Evolutionary conservation across 1,140 invertebrate genomes (phyloP), one percentile per base, ranked within the genome.

Genomic region (Leptinotarsa texana): DNA sequence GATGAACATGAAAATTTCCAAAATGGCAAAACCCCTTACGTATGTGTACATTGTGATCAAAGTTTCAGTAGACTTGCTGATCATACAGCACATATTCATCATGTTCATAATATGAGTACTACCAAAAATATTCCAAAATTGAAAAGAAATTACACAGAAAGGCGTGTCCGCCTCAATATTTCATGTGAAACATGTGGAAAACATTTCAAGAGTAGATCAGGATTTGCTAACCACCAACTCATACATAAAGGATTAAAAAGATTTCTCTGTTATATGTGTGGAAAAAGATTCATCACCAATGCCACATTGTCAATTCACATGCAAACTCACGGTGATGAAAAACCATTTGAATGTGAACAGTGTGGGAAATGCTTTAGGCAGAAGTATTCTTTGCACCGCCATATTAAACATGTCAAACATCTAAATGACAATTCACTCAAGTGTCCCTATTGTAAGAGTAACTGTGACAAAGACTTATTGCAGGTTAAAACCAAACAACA

Each of bases 401-500:
- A 69, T 18, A 21, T 73, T 15, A 11, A 13, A 11, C 63, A 49
- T 49, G 51, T 17, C 13, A 57, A 57, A 57, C 70, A 73, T 57
- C 27, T 51, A 18, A 27, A 6, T 24, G 66, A 22, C n/a, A 57
- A 68, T 13, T 27, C 15, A 1, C 47, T 74, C 22, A 67, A 67
- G 8, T 80, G 78, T 66, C 70, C 62, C 13, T 33, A 63, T 21
- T 81, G 77, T 62, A 66, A 74, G 22, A 77, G 69, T 22, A 78
- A 67, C 15, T 76, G 77, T 27, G 78, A 76, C 47, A 67, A 74
- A 15, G 94, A 95, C 80, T 87, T 89, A 61, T 86, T 93, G 15
- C 93, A 91, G 15, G 94, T 96, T 82, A 94, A 92, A 1, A 94
- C 94, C 0, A 93, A 93, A 77, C 83, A 92, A 2, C 92, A 92